Percentiles rank a stretch among this genome's conserved stretches.
These are phyloP conservation scores for Heliothis subflexa DNA, from an alignment of 1,140 invertebrate genomes.

Conservation along the genomic window DNA sequence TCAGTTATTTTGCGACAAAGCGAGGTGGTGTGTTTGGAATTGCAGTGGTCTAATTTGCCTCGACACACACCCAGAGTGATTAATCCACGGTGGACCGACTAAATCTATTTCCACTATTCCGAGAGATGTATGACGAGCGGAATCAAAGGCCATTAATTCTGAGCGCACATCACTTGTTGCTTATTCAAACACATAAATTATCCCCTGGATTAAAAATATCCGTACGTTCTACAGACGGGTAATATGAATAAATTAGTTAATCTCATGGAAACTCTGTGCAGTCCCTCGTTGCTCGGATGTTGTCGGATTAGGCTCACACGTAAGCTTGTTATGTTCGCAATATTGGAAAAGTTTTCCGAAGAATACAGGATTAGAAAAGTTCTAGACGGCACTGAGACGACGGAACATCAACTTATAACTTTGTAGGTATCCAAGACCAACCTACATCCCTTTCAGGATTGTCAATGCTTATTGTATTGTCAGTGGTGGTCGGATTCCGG, in stretches of 20 bases:
- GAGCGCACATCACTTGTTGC: slow-evolving; percentile 36
- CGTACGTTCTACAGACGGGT: slow-evolving; percentile 7
- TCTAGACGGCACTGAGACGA: slow-evolving; percentile 56
- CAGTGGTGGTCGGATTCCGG: slow-evolving; percentile 1
- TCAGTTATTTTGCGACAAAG: slow-evolving; percentile 56
- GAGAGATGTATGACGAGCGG: slow-evolving; percentile 21
- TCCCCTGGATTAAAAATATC: slow-evolving; percentile 29
- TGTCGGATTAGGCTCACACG: slow-evolving; percentile 60
- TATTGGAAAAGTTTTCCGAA: slow-evolving; percentile 70
- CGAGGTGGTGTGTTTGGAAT: slow-evolving; percentile 49
- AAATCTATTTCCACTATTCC: slow-evolving; percentile 29
- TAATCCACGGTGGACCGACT: slow-evolving; percentile 44
- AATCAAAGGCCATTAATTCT: slow-evolving; percentile 31
- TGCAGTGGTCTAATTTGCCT: slow-evolving; percentile 50
- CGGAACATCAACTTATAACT: slow-evolving; percentile 53
- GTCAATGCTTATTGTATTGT: background rate
- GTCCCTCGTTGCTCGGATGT: slow-evolving; percentile 47
- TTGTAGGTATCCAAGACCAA: slow-evolving; percentile 27
- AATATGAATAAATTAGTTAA: slow-evolving; percentile 56
- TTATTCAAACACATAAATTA: slow-evolving; percentile 37
- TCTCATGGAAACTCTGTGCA: slow-evolving; percentile 53
- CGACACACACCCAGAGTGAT: slow-evolving; percentile 44
- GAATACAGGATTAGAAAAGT: slow-evolving; percentile 71
- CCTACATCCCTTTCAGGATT: background rate
- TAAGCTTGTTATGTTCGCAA: slow-evolving; percentile 68